These are phyloP conservation scores for Nesogale talazaci DNA, from an alignment of 2,113 vertebrate genomes.

Conservation along the genomic window DNA sequence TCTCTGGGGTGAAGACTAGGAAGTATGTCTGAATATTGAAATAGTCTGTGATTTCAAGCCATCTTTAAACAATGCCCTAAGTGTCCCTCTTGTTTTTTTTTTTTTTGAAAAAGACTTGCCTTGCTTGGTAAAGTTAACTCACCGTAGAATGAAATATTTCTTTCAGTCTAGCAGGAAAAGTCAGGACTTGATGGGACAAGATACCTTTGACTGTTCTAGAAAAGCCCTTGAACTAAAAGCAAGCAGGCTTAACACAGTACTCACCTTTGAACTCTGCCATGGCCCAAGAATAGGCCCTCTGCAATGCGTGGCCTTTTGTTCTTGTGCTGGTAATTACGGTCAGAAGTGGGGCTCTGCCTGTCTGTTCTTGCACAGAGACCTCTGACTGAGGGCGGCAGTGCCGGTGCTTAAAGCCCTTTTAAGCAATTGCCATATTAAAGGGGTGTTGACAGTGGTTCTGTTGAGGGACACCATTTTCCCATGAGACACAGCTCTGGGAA, in stretches of 20 bases:
- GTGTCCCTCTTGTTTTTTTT: neutral
- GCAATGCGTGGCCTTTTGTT: constrained; percentile 6
- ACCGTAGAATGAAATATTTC: constrained; percentile 4
- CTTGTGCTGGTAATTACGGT: constrained; percentile 30
- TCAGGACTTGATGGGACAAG: neutral
- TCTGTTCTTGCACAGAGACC: neutral
- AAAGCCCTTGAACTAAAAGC: constrained; percentile 10
- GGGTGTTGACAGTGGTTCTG: neutral
- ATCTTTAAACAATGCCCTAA: neutral
- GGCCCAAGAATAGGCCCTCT: neutral
- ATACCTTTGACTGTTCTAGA: neutral
- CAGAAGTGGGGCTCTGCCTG: neutral
- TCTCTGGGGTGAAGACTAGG: neutral
- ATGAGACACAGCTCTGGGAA: neutral
- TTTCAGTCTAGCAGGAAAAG: constrained; percentile 42
- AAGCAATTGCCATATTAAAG: neutral
- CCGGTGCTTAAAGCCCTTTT: neutral
- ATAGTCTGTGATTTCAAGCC: constrained; percentile 19
- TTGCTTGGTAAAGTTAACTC: constrained; percentile 5
- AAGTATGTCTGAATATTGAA: neutral
- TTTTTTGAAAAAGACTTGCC: too few relatives aligned
- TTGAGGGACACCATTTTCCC: neutral
- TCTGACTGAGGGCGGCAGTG: neutral
- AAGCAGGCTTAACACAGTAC: neutral
- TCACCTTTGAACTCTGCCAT: constrained; percentile 23